Evolutionary conservation across 2,113 vertebrate species (phyloP).

Genomic region (Siniperca chuatsi): DNA sequence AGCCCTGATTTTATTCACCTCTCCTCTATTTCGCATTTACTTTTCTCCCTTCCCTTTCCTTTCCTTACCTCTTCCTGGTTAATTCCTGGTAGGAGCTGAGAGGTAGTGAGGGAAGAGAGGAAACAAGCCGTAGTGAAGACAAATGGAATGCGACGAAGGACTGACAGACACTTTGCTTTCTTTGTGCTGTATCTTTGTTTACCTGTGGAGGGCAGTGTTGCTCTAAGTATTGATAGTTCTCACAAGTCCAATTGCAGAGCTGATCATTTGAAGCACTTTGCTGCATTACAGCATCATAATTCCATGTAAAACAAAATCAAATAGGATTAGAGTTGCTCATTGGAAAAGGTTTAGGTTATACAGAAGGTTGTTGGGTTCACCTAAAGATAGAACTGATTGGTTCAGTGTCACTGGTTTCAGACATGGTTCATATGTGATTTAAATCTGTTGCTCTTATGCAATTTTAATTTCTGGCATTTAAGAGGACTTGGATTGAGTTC

Average conservation of each 20-base stretch:
- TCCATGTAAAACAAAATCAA: constrained; percentile 44
- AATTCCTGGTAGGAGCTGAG: constrained; percentile 19
- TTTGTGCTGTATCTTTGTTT: constrained; percentile 15
- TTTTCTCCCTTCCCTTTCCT: not conserved
- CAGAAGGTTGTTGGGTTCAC: constrained; percentile 25
- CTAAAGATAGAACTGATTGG: constrained; percentile 7
- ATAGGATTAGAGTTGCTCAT: constrained; percentile 33
- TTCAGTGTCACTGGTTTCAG: constrained; percentile 20
- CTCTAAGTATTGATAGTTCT: constrained; percentile 54
- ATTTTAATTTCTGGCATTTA: constrained; percentile 17
- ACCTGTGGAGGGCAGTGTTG: constrained; percentile 83
- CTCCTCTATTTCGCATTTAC: not conserved
- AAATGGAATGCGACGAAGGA: constrained; percentile 30
- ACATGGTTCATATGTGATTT: not conserved
- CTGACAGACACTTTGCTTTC: not conserved
- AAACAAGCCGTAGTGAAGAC: constrained; percentile 31
- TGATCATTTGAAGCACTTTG: constrained; percentile 55
- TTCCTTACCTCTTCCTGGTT: not conserved
- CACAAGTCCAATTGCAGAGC: constrained; percentile 40
- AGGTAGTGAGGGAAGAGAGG: not conserved
- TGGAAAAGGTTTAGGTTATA: constrained; percentile 21
- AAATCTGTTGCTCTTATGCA: not conserved
- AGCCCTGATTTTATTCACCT: not conserved
- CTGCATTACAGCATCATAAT: constrained; percentile 64
- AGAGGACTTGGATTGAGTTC: not conserved